These are phyloP conservation scores for Ophonus ardosiacus DNA, from an alignment of 2,888 invertebrate genomes.

Conservation along the genomic window DNA sequence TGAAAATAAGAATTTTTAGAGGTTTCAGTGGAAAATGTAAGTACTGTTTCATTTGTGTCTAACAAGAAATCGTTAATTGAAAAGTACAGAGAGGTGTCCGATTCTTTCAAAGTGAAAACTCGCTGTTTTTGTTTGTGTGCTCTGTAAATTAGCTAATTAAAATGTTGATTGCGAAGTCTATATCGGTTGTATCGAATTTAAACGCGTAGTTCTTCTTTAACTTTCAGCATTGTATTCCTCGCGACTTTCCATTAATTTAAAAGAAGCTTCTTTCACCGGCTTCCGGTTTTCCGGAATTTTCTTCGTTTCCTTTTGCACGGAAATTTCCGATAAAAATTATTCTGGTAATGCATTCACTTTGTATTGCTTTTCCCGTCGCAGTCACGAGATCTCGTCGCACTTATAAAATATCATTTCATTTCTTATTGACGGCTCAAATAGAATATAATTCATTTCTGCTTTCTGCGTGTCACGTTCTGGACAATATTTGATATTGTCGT, in stretches of 20 bases:
- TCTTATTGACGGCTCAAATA: conserved; percentile 32
- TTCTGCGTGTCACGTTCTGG: not conserved
- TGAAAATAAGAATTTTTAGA: no score
- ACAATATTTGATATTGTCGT: not conserved
- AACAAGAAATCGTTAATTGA: no score
- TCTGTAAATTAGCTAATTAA: conserved; percentile 21
- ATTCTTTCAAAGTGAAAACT: not conserved
- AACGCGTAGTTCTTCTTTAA: conserved; percentile 32
- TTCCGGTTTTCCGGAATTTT: conserved; percentile 51
- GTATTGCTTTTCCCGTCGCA: conserved; percentile 23
- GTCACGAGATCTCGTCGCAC: conserved; percentile 9
- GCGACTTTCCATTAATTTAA: conserved; percentile 53
- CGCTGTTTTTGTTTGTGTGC: not conserved
- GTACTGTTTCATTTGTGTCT: no score
- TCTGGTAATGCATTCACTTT: conserved; percentile 49
- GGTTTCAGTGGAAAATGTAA: no score
- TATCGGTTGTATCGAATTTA: conserved; percentile 4
- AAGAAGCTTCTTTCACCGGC: conserved; percentile 32
- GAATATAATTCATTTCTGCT: conserved; percentile 32
- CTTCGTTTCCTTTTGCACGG: conserved; percentile 31
- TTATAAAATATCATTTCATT: conserved; percentile 40
- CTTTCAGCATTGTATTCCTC: not conserved
- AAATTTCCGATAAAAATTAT: conserved; percentile 58
- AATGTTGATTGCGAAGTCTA: conserved; percentile 1
- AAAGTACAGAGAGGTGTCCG: no score